Percentiles rank a stretch among this genome's conserved stretches.
These are phyloP conservation scores for Reticulitermes speratus DNA, from an alignment of 1,140 invertebrate genomes.

Conservation along the genomic window DNA sequence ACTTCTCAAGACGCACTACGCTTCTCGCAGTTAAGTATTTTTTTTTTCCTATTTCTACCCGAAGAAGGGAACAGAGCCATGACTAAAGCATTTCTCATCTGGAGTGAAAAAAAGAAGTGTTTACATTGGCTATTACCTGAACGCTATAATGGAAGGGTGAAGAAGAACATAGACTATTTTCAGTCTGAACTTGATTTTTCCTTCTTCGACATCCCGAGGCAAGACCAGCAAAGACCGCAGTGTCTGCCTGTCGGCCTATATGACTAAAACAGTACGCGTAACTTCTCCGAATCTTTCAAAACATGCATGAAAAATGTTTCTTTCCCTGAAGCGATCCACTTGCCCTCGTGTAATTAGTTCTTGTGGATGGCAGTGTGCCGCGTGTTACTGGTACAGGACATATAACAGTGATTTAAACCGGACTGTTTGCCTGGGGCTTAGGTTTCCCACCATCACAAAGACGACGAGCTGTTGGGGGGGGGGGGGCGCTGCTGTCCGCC, in stretches of 20 bases:
- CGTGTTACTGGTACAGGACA: not conserved
- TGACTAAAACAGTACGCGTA: not conserved
- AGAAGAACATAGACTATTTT: not conserved
- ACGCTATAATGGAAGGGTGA: not conserved
- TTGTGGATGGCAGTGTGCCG: not conserved
- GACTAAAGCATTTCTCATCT: too few relatives aligned
- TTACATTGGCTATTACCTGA: not conserved
- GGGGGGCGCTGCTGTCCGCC: not conserved
- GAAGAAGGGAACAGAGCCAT: too few relatives aligned
- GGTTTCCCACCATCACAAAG: constrained; percentile 17
- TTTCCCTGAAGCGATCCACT: not conserved
- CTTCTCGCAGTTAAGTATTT: too few relatives aligned
- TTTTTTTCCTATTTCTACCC: too few relatives aligned
- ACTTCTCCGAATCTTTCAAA: not conserved
- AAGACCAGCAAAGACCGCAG: not conserved
- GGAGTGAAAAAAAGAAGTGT: not conserved
- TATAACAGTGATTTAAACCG: not conserved
- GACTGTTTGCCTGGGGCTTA: not conserved
- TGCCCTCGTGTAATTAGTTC: not conserved
- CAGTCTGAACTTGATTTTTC: not conserved
- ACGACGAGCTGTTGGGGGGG: not conserved
- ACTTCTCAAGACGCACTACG: too few relatives aligned
- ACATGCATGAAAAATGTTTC: constrained; percentile 3
- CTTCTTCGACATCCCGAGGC: not conserved
- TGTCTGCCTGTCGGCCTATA: not conserved